Evolutionary conservation across 2,888 invertebrate genomes (phyloP).

Genomic region (Ellobium chinense): DNA sequence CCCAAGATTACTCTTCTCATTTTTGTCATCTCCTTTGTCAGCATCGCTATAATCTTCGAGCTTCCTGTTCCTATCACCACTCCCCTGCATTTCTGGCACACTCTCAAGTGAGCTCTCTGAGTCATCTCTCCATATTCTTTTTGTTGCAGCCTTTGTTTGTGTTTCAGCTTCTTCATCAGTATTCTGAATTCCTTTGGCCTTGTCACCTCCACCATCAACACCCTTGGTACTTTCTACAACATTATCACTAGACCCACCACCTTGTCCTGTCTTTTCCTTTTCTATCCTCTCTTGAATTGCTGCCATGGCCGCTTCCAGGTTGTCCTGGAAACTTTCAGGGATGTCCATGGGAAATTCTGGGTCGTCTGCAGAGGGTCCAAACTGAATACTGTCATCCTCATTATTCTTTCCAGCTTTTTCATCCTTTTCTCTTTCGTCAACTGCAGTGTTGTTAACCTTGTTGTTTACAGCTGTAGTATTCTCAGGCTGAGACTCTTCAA

Average conservation of each 20-base stretch:
- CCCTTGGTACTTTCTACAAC: no score
- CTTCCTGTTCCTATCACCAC: background rate
- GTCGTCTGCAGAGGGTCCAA: conserved; percentile 12
- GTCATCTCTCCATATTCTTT: background rate
- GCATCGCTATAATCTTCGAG: background rate
- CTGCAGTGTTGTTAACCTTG: background rate
- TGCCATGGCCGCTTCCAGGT: conserved; percentile 16
- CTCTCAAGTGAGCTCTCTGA: background rate
- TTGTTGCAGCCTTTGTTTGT: background rate
- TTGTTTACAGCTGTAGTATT: background rate
- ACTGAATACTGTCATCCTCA: background rate
- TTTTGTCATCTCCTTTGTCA: background rate
- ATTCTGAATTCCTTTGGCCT: background rate
- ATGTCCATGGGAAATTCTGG: background rate
- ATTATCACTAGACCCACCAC: background rate
- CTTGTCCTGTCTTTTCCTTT: background rate
- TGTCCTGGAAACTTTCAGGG: conserved; percentile 12
- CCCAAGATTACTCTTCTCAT: background rate
- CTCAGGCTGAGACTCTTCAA: background rate
- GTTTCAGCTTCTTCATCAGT: background rate
- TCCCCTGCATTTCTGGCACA: background rate
- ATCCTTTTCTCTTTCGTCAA: background rate
- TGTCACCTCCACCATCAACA: background rate
- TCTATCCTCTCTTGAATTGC: conserved; percentile 19
- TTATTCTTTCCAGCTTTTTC: background rate